Evolutionary conservation across 2,797 vertebrate genomes (phyloP).

Genomic region (Chanos chanos): DNA sequence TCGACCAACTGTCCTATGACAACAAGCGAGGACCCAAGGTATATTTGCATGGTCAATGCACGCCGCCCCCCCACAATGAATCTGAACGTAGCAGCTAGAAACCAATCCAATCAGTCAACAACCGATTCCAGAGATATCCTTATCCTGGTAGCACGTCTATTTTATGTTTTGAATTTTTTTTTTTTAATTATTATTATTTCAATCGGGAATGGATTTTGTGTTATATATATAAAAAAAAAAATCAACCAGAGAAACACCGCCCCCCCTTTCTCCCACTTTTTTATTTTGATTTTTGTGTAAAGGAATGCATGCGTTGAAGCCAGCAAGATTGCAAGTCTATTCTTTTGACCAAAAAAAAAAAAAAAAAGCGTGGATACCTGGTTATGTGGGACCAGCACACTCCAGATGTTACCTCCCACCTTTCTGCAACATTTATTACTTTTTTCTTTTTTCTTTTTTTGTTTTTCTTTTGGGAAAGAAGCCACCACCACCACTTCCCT

Average conservation of each 20-base stretch:
- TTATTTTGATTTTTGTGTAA: constrained; percentile 62
- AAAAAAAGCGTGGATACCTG: constrained; percentile 63
- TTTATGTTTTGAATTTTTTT: constrained; percentile 64
- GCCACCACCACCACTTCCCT: constrained; percentile 46
- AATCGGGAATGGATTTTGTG: constrained; percentile 65
- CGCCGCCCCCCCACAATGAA: constrained; percentile 98
- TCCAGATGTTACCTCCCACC: constrained; percentile 70
- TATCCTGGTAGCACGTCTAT: constrained; percentile 81
- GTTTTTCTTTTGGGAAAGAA: constrained; percentile 60
- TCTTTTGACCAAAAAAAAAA: too few relatives aligned
- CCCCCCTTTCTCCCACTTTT: constrained; percentile 43
- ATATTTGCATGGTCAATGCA: constrained; percentile 99
- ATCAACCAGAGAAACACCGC: constrained; percentile 56
- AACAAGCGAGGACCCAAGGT: constrained; percentile 99
- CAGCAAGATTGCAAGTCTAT: constrained; percentile 79
- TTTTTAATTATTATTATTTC: constrained; percentile 62
- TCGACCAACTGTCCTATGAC: constrained; percentile 99
- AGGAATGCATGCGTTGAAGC: constrained; percentile 89
- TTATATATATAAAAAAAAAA: constrained; percentile 48
- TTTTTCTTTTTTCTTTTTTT: constrained; percentile 50
- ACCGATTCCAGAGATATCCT: constrained; percentile 72
- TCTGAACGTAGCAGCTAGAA: constrained; percentile 77
- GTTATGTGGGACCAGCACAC: constrained; percentile 70
- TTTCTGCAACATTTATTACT: constrained; percentile 69
- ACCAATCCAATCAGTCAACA: constrained; percentile 68